Evolutionary conservation across 2,113 vertebrate genomes (phyloP).

Genomic region (Merops nubicus): DNA sequence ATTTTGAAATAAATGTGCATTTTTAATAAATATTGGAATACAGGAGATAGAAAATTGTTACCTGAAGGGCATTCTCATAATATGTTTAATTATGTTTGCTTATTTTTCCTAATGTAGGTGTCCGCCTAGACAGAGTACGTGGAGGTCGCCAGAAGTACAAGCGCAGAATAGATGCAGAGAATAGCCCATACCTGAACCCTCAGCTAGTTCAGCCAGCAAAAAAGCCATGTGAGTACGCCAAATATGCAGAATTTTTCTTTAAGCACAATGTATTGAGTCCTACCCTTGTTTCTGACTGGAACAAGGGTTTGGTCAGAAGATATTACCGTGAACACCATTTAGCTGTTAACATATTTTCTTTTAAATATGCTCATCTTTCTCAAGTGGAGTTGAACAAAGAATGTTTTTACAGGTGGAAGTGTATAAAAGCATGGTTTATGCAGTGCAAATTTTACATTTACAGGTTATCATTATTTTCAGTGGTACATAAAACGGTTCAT

Average conservation of each 20-base stretch:
- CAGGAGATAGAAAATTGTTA: neutral
- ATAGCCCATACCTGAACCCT: conserved; percentile 98
- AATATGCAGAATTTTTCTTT: neutral
- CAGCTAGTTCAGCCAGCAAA: conserved; percentile 97
- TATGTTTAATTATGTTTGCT: conserved; percentile 26
- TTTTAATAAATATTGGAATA: neutral
- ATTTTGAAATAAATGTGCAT: neutral
- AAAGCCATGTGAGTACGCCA: conserved; percentile 95
- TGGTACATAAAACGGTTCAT: conserved; percentile 74
- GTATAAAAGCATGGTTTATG: conserved; percentile 61
- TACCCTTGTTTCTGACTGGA: neutral
- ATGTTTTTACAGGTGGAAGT: conserved; percentile 43
- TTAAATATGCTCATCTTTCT: conserved; percentile 2
- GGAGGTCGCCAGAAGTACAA: conserved; percentile 99
- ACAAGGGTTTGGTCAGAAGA: neutral
- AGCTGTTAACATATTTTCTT: neutral
- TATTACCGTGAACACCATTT: neutral
- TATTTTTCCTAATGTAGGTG: conserved; percentile 82
- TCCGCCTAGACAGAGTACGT: conserved; percentile 97
- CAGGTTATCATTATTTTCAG: conserved; percentile 75
- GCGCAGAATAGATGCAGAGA: conserved; percentile 99
- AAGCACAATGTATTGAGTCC: neutral
- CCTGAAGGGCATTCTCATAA: neutral
- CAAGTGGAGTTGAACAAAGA: conserved; percentile 22
- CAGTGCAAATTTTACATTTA: conserved; percentile 72